These are phyloP conservation scores for Drosophila persimilis DNA, from an alignment of 1,140 invertebrate genomes.

Conservation along the genomic window DNA sequence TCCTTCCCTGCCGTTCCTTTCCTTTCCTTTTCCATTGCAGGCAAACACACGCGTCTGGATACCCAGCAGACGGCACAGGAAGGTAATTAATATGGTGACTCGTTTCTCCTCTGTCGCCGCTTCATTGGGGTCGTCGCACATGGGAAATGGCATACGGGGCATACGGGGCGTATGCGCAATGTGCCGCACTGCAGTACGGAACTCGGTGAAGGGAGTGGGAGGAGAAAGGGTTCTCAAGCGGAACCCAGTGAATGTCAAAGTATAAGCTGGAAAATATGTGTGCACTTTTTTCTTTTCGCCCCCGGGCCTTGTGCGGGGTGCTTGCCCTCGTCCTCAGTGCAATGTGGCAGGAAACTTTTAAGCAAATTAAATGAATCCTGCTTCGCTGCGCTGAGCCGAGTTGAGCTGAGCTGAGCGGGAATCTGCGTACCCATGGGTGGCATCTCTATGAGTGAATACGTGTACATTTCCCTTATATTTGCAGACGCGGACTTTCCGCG, in stretches of 20 bases:
- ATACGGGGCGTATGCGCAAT: constrained; percentile 52
- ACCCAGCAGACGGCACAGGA: constrained; percentile 72
- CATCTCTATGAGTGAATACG: neutral
- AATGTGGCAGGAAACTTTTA: constrained; percentile 35
- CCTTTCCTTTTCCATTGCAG: constrained; percentile 36
- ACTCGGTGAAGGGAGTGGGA: constrained; percentile 7
- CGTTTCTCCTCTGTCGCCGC: constrained; percentile 22
- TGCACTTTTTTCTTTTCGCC: constrained; percentile 16
- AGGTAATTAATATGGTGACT: constrained; percentile 70
- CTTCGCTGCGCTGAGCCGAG: too few species aligned
- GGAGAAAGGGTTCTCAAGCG: constrained; percentile 4
- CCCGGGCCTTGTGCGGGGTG: constrained; percentile 17
- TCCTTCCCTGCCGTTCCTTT: constrained; percentile 3
- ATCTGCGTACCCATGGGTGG: neutral
- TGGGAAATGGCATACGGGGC: constrained; percentile 2
- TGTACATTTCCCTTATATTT: neutral
- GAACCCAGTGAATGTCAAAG: too few species aligned
- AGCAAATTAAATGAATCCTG: constrained; percentile 37
- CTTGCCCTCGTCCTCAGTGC: neutral
- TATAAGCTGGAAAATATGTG: constrained; percentile 19
- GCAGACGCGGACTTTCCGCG: constrained; percentile 87
- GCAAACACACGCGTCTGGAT: constrained; percentile 71
- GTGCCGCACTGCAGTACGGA: constrained; percentile 45
- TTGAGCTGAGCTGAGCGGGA: too few species aligned
- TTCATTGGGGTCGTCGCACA: constrained; percentile 2